phyloP scores from a whole-genome alignment of 1,140 invertebrate species.

The Rhopalosiphum padi region DNA sequence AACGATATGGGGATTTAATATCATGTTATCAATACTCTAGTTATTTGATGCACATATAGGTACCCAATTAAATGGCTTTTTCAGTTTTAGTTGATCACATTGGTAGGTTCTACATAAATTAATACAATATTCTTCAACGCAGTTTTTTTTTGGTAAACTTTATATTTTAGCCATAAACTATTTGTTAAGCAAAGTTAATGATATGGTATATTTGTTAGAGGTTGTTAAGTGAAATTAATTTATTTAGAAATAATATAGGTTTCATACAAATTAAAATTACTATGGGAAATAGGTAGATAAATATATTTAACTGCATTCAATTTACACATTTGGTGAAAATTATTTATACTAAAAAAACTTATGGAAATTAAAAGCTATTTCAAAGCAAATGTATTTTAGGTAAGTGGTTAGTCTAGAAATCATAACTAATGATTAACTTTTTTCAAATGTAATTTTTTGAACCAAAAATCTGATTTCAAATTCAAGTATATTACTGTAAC shows the following conservation, averaged over 20 bases:
- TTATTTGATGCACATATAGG: not conserved
- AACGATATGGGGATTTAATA: not conserved
- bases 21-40: not conserved
- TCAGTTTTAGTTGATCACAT: not conserved
- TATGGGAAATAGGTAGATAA: not conserved
- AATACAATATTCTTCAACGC: not conserved
- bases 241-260: not conserved
- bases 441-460: no score
- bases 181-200: not conserved
- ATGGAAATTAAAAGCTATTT: not conserved
- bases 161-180: not conserved
- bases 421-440: no score
- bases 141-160: not conserved
- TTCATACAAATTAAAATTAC: not conserved
- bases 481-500: not conserved
- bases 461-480: no score
- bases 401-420: no score
- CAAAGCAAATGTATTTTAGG: not conserved
- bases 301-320: not conserved
- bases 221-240: not conserved
- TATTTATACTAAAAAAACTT: not conserved
- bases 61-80: not conserved
- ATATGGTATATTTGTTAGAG: not conserved
- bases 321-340: not conserved
- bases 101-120: not conserved